Conservation (phyloP, 2,797 vertebrate species). For the Geotrypetes seraphini region DNA sequence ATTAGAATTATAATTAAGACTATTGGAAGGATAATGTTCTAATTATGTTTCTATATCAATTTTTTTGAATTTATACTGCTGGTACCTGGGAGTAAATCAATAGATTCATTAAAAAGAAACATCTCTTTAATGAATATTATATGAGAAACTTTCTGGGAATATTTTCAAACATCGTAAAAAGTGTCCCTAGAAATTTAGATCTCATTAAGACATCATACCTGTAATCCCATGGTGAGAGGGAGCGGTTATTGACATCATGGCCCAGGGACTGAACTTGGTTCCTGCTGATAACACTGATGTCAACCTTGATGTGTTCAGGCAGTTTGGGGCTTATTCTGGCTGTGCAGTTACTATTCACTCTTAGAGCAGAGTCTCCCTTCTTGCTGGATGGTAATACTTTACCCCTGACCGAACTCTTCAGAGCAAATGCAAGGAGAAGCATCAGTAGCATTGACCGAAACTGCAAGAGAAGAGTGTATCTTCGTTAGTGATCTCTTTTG, state of each 20-base stretch:
- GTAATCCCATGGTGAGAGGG: slow-evolving; percentile 49
- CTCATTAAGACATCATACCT: slow-evolving; percentile 30
- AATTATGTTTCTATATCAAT: too few species aligned
- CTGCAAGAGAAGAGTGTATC: slow-evolving; percentile 25
- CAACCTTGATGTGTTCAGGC: slow-evolving; percentile 36
- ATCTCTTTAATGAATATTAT: too few species aligned
- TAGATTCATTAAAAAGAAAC: too few species aligned
- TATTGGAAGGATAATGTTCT: too few species aligned
- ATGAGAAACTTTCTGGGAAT: too few species aligned
- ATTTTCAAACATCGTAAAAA: too few species aligned
- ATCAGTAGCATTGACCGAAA: slow-evolving; percentile 10
- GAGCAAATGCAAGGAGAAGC: slow-evolving; percentile 5
- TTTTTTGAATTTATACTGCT: too few species aligned
- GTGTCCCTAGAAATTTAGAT: too few species aligned
- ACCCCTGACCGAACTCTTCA: slow-evolving; percentile 5
- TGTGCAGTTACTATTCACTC: slow-evolving; percentile 10
- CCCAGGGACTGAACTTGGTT: background rate
- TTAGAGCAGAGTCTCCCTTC: background rate
- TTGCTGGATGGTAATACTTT: slow-evolving; percentile 1
- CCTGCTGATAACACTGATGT: slow-evolving; percentile 18
- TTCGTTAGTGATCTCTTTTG: too few species aligned
- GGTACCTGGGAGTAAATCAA: too few species aligned
- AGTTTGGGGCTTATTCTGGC: slow-evolving; percentile 12
- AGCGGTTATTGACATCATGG: slow-evolving; percentile 30
- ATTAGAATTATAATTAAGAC: too few species aligned